A percentile compares a stretch with the other conserved stretches of the same genome.
phyloP scores from a whole-genome alignment of 2,113 vertebrate genomes.

The Misgurnus anguillicaudatus region DNA sequence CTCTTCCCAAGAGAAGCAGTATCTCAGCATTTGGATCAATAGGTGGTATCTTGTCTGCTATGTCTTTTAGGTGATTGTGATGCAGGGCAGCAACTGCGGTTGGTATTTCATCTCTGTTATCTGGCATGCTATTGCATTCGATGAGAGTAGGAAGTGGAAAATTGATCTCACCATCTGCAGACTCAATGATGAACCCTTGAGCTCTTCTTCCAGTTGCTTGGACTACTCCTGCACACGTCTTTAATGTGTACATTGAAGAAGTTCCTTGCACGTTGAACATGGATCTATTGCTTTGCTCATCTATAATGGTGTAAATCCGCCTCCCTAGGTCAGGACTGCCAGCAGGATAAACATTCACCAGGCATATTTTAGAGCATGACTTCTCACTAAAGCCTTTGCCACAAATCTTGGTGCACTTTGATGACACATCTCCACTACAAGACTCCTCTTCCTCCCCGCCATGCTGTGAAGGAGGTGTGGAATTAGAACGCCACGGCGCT shows the following conservation, averaged over 20 bases:
- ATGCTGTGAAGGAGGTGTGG: too few relatives aligned
- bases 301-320: background rate
- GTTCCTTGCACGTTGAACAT: background rate
- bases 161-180: too few relatives aligned
- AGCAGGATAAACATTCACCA: slow-evolving; percentile 1
- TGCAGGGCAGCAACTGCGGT: too few relatives aligned
- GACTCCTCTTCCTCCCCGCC: too few relatives aligned
- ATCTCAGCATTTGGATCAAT: background rate
- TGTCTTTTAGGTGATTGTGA: too few relatives aligned
- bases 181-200: too few relatives aligned
- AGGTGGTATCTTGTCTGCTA: background rate
- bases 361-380: background rate
- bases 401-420: background rate
- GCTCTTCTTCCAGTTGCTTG: background rate
- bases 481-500: too few relatives aligned
- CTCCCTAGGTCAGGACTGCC: background rate
- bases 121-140: too few relatives aligned
- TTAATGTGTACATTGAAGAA: background rate
- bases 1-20: background rate
- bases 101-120: too few relatives aligned
- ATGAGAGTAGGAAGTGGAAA: too few relatives aligned
- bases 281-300: too few relatives aligned
- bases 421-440: too few relatives aligned
- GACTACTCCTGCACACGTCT: background rate
- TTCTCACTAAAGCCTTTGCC: background rate